Evolutionary conservation across 2,888 invertebrate genomes (phyloP), one percentile per base, ranked within the genome.

Genomic region (Lumbricus terrestris): DNA sequence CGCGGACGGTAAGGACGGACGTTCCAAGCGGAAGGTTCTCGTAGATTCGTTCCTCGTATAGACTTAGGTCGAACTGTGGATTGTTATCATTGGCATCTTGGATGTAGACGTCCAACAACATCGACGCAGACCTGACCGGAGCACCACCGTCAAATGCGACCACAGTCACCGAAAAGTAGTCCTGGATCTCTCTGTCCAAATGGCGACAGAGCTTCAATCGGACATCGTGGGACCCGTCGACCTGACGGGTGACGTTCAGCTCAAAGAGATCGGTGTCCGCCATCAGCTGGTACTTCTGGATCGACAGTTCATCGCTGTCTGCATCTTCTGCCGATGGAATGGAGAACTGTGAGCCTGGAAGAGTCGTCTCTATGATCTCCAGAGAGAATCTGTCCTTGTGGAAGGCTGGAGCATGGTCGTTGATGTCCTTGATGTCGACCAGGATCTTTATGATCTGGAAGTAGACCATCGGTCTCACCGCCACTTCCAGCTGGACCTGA

Each of bases 11-110:
- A 8, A 90, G 37, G 38, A 90, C 95, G 0, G 98, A 97, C 91
- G 96, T 96, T 20, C 97, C 96, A 4, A 98, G 97, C 93, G 96
- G 96, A 0, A 89, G 83, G 54, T 90, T 88, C 90, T 90, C 90
- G 38, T 69, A 13, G n/a, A 90, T 88, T 16, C 88, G 88, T 15
- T 88, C 82, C 37, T 88, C 83, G 90, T 91, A 91, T 16, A 82
- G 37, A 54, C 15, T 20, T 15, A 82, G 88, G 18, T 91, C 88
- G 88, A 91, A 91, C 88, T 35, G 42, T n/a, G 91, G 91, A 29
- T 38, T 90, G 88, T 91, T 91, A 54, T 91, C 91, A 82, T 91
- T 91, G 29, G 88, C 34, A 35, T 91, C 91, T 8, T 34, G 33
- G 34, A 91, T 89, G 35, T 34, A 35, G 29, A 91, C 37, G 54